Evolutionary conservation across 2,888 invertebrate species (phyloP), one percentile per base, ranked within the genome.

Genomic region (Tetheella fluctuosa): DNA sequence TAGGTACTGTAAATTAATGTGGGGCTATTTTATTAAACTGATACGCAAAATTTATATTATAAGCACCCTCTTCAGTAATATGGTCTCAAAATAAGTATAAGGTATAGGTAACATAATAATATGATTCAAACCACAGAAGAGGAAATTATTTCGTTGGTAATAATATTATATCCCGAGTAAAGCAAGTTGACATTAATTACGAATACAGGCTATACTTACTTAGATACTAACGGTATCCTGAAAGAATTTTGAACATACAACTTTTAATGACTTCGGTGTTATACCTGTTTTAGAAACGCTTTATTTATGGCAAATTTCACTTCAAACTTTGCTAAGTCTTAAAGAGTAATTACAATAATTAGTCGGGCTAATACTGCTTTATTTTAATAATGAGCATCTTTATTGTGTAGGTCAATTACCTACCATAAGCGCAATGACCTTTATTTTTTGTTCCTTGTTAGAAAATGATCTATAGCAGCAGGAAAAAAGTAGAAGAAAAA

Each of bases 221-320:
- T 63, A 65, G 58, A 69, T 68, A 70, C n/a, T n/a, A 65, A 73
- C 66, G 67, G 63, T 60, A 69, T 76, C 74, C 65, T 68, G 65
- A 65, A 64, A 64, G 64, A 71, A 72, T 74, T 74, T 66, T 55
- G 64, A 68, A 70, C 70, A 71, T 74, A 70, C 69, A 79, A 80
- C 74, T 79, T 81, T 79, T 81, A 79, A 79, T 77, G 74, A 77
- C 72, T 76, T 70, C 67, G 69, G 69, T 76, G 76, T 76, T 79
- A 80, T 76, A 76, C 73, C 72, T 77, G 74, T 69, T 74, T 71
- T 71, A 67, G 76, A 74, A 73, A 73, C 68, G 69, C 65, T 73
- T 70, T 78, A 77, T 76, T 77, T 79, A 72, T 73, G 68, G 64
- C 60, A 64, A 73, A 70, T 73, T 76, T 69, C 60, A 60, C 64